A percentile compares a stretch with the other conserved stretches of the same genome.
Evolutionary conservation across 2,113 vertebrate genomes (phyloP).

Genomic region (Delphinapterus leucas): DNA sequence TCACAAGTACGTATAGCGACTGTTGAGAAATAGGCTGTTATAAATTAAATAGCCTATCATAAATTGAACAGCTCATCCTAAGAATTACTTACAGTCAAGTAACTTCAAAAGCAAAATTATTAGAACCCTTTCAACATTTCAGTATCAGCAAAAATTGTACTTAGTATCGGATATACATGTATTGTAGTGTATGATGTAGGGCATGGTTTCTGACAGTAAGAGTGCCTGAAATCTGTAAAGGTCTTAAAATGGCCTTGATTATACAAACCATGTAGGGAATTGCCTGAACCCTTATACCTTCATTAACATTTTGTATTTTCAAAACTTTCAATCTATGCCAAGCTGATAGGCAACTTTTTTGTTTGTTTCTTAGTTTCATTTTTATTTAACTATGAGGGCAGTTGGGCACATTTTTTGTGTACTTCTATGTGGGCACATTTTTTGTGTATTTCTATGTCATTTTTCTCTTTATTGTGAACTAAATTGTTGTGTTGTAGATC

Average conservation of each 20-base stretch:
- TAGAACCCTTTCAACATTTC: conserved; percentile 20
- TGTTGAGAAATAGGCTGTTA: conserved; percentile 4
- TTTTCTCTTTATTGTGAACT: background rate
- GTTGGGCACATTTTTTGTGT: background rate
- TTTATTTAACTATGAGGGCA: background rate
- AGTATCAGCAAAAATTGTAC: background rate
- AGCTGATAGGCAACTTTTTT: background rate
- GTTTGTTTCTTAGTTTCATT: background rate
- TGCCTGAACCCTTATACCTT: background rate
- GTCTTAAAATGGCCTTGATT: background rate
- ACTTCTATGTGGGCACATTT: background rate
- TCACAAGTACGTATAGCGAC: background rate
- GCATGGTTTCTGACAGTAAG: background rate
- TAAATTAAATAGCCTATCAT: conserved; percentile 11
- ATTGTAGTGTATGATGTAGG: background rate
- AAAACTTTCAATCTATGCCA: background rate
- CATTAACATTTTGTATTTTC: background rate
- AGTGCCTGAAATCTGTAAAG: background rate
- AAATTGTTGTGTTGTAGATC: background rate
- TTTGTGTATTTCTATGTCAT: background rate
- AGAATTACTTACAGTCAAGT: background rate
- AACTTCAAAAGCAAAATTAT: background rate
- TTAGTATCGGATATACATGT: background rate
- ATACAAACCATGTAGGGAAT: background rate
- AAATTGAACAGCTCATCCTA: conserved; percentile 7